phyloP scores from a whole-genome alignment of 2,888 invertebrate genomes.

The Blastobasis adustella region DNA sequence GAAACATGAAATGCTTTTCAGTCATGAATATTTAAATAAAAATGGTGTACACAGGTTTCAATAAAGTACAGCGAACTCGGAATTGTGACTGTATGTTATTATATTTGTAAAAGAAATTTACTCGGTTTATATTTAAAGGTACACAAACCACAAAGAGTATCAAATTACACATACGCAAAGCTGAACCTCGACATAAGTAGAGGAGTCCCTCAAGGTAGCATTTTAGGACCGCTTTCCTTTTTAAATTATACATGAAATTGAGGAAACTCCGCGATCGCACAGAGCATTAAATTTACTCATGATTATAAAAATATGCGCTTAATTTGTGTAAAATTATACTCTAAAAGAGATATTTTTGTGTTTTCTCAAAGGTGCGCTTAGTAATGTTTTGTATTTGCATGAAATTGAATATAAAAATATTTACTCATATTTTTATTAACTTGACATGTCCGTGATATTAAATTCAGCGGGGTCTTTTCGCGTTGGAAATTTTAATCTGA shows the following conservation, averaged over 20 bases:
- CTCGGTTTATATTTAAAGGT: no score
- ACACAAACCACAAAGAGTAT: no score
- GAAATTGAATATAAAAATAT: constrained; percentile 35
- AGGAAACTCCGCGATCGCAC: constrained; percentile 26
- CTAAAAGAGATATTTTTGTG: constrained; percentile 36
- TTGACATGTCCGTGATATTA: constrained; percentile 4
- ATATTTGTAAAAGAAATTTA: no score
- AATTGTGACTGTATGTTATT: no score
- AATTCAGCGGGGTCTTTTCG: no score
- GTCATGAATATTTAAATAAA: no score
- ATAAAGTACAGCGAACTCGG: no score
- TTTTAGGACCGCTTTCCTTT: constrained; percentile 21
- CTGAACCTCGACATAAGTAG: not conserved
- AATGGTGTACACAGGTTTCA: no score
- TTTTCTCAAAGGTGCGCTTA: constrained; percentile 19
- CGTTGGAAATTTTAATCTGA: no score
- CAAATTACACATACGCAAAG: no score
- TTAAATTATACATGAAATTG: constrained; percentile 31
- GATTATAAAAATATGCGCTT: constrained; percentile 48
- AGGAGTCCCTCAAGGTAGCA: constrained; percentile 19
- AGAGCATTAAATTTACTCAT: constrained; percentile 32
- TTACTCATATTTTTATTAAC: constrained; percentile 19
- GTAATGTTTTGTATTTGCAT: constrained; percentile 41
- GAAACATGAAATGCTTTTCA: no score
- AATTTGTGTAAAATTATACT: constrained; percentile 57